Conservation (phyloP, 2,113 vertebrate species). For the Rhineura floridana region DNA sequence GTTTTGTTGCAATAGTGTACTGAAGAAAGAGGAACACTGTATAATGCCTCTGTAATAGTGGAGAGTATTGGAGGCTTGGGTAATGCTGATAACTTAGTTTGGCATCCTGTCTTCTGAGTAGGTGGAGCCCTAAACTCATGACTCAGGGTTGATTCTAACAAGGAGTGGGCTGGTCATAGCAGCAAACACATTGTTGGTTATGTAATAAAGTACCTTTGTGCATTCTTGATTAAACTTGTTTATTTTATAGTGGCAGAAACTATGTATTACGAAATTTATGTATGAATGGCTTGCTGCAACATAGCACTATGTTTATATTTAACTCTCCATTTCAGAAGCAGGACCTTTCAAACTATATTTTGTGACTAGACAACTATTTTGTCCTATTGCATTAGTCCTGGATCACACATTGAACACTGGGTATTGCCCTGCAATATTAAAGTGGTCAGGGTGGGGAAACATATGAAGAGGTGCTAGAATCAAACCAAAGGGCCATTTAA, state of each 20-base stretch:
- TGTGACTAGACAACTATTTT: background rate
- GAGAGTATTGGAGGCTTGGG: background rate
- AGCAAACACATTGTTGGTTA: background rate
- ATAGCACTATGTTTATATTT: background rate
- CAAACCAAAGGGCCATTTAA: background rate
- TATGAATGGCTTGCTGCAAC: background rate
- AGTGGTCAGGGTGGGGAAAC: background rate
- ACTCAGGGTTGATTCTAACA: conserved; percentile 4
- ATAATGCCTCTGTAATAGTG: background rate
- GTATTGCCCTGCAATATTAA: background rate
- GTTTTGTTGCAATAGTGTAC: too few species aligned
- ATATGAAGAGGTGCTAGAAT: background rate
- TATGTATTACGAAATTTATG: too few species aligned
- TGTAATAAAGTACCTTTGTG: background rate
- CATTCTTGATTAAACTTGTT: background rate
- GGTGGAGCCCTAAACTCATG: conserved; percentile 3
- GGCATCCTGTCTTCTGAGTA: background rate
- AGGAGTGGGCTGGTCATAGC: background rate
- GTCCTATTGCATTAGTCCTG: background rate
- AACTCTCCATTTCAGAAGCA: background rate
- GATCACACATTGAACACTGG: background rate
- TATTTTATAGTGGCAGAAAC: background rate
- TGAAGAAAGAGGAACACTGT: background rate
- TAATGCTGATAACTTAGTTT: background rate
- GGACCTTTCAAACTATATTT: background rate